Percentiles rank a stretch among this genome's conserved stretches.
Evolutionary conservation across 2,113 vertebrate species (phyloP).

Genomic region (Bolborhynchus lineola): DNA sequence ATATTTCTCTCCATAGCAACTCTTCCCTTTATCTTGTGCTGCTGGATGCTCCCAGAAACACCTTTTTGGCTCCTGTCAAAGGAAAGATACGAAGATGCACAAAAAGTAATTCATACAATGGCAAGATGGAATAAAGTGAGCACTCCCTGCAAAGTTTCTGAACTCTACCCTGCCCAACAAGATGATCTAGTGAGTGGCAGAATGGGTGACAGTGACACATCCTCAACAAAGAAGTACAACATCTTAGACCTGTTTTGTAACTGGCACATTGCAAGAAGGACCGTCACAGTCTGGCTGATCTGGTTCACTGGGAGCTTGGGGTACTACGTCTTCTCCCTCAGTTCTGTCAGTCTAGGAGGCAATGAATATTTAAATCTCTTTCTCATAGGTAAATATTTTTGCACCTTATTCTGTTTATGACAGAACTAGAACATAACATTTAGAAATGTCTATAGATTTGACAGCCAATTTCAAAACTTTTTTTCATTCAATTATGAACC

Average conservation of each 20-base stretch:
- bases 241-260: conserved; percentile 86
- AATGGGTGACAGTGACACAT: background rate
- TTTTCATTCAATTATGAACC: background rate
- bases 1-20: conserved; percentile 86
- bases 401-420: background rate
- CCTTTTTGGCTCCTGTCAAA: conserved; percentile 91
- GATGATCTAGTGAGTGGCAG: conserved; percentile 6
- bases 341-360: conserved; percentile 86
- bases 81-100: conserved; percentile 79
- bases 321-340: conserved; percentile 90
- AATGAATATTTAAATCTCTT: conserved; percentile 91
- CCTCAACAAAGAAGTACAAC: conserved; percentile 75
- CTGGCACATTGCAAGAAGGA: conserved; percentile 83
- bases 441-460: background rate
- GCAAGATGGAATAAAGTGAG: conserved; percentile 81
- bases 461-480: background rate
- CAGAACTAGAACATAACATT: background rate
- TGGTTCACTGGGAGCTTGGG: conserved; percentile 94
- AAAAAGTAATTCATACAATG: conserved; percentile 82
- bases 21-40: conserved; percentile 87
- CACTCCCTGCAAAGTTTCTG: conserved; percentile 76
- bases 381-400: conserved; percentile 82
- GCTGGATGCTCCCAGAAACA: conserved; percentile 93
- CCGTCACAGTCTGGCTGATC: conserved; percentile 88
- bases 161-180: conserved; percentile 74